Evolutionary conservation across 2,113 vertebrate genomes (phyloP), one percentile per base, ranked within the genome.

Genomic region (Bufo gargarizans): DNA sequence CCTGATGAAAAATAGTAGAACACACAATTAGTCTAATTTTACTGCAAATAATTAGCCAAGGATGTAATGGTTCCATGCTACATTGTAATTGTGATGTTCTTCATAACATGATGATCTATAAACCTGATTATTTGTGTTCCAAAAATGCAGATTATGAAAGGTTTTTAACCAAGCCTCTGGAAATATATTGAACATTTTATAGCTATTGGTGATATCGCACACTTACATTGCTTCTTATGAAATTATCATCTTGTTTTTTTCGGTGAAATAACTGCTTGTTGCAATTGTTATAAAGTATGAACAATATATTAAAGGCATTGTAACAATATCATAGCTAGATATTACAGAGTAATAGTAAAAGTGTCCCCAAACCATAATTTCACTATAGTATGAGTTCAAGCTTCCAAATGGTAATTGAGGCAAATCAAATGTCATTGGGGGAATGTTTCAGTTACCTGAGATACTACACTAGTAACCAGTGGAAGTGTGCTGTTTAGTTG

Each of bases 11-110:
- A 86, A 77, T 78, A 65, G 19, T 53, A 53, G 11, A 86, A 33
- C 63, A 17, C 43, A 79, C 22, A 86, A 86, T 63, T 77, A 19
- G 45, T 77, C 58, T 77, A 53, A 78, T 78, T 78, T 79, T 22
- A 22, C 45, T 8, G 58, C 49, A 86, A 16, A 86, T 78, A 65
- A 53, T 55, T 86, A 79, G 76, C 19, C n/a, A 49, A 79, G 19
- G 67, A 53, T 20, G 49, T 59, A 77, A 19, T 33, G 53, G 61
- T 85, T 82, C 74, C 43, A 22, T 77, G 10, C 72, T 77, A 56
- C 77, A n/a, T 82, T 63, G 49, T 78, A 78, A 55, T 78, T 78
- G 49, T 78, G 17, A 53, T 55, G 49, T 19, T 19, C 49, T 55
- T 17, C 10, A 10, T 12, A 77, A 77, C 76, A n/a, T 53, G 76